Percentiles rank a stretch among this genome's conserved stretches.
These are phyloP conservation scores for Polydrusus tereticollis DNA, from an alignment of 2,888 invertebrate genomes.

Conservation along the genomic window DNA sequence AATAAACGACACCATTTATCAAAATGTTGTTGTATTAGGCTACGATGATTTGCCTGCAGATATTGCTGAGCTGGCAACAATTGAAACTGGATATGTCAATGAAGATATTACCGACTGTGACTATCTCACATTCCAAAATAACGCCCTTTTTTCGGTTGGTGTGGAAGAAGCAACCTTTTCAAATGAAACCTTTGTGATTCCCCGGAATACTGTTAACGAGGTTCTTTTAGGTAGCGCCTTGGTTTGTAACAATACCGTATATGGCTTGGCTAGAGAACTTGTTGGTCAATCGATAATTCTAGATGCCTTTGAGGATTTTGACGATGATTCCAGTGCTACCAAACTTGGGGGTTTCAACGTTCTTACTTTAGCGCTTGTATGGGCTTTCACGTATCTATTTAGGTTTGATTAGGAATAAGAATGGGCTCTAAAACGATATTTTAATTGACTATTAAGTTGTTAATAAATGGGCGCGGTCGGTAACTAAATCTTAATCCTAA, in stretches of 20 bases:
- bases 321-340: not conserved
- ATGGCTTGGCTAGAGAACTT: constrained; percentile 51
- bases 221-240: constrained; percentile 51
- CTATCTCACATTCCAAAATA: constrained; percentile 35
- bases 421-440: not conserved
- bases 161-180: constrained; percentile 17
- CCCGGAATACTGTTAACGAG: not conserved
- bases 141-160: not conserved
- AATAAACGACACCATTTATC: constrained; percentile 24
- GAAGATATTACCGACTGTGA: constrained; percentile 32
- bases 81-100: constrained; percentile 10
- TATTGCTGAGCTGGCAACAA: constrained; percentile 1
- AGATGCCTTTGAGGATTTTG: constrained; percentile 32
- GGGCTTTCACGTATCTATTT: not conserved
- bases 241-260: constrained; percentile 51
- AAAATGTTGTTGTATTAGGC: constrained; percentile 24
- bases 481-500: too few species aligned
- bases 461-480: too few species aligned
- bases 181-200: constrained; percentile 5
- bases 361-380: not conserved
- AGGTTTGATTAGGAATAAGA: not conserved
- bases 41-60: not conserved
- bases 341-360: not conserved
- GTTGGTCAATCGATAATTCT: constrained; percentile 20
- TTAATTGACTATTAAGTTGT: too few species aligned